Evolutionary conservation across 2,888 invertebrate species (phyloP), one percentile per base, ranked within the genome.

Genomic region (Eupithecia subfuscata): DNA sequence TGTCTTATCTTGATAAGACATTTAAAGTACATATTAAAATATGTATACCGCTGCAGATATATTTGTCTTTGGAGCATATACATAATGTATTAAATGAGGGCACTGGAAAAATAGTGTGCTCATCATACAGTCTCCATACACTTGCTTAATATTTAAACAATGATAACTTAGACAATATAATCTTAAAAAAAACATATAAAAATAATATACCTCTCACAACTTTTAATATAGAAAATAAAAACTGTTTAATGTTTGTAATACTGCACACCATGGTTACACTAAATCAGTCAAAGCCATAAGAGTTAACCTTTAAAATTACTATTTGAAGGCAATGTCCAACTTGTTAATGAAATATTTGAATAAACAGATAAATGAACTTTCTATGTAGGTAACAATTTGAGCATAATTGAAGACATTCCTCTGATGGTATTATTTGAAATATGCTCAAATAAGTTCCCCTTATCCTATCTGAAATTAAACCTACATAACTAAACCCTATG

Each of bases 261-360:
- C 94, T 95, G 94, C 92, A 92, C 88, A 89, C 89, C 89, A 87
- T 88, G 89, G 90, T 87, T 92, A 92, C 86, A 91, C 92, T 94
- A 91, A 93, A 92, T 95, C 94, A 95, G 94, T 94, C 94, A 90
- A 91, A 90, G 88, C 87, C 87, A 89, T 88, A 88, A 88, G 83
- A 88, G 80, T 84, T 81, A 74, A 64, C 69, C 60, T 75, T 70
- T 78, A 73, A 78, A 77, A 75, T 76, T 74, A 78, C 71, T 60
- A 56, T 67, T 74, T 77, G 64, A 52, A 60, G 68, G 65, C 65
- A 69, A 73, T 64, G 22, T 64, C 71, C 45, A 67, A 64, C 63
- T 70, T 74, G 60, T 68, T 69, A 77, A 74, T 71, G 78, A 80
- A 79, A 77, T 76, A 75, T 73, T 73, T 69, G 64, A 71, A 68